phyloP scores from a whole-genome alignment of 2,888 invertebrate genomes.

The Pterostichus madidus region DNA sequence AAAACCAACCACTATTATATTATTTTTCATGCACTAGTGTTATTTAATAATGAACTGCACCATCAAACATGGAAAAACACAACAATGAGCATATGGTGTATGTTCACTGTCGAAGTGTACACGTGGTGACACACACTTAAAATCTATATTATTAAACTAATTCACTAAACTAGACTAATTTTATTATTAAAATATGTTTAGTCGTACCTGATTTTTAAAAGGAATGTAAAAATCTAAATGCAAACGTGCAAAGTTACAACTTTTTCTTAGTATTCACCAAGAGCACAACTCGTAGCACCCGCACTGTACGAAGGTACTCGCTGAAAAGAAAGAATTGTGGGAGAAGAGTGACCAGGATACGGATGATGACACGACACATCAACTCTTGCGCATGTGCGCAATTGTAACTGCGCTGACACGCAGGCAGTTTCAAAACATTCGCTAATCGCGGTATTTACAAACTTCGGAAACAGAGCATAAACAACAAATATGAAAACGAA shows the following conservation, averaged over 20 bases:
- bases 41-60: constrained; percentile 5
- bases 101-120: constrained; percentile 57
- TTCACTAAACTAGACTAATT: constrained; percentile 15
- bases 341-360: constrained; percentile 57
- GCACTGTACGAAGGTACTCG: constrained; percentile 65
- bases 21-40: neutral
- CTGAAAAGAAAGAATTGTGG: constrained; percentile 66
- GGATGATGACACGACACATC: constrained; percentile 60
- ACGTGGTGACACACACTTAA: constrained; percentile 60
- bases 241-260: constrained; percentile 59
- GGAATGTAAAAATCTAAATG: constrained; percentile 64
- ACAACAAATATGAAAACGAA: neutral
- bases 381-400: constrained; percentile 38
- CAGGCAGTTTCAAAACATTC: constrained; percentile 17
- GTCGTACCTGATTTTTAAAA: constrained; percentile 60
- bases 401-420: constrained; percentile 22
- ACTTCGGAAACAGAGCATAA: constrained; percentile 8
- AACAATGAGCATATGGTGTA: constrained; percentile 62
- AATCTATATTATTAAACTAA: constrained; percentile 5
- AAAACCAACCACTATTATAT: neutral
- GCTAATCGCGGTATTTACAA: constrained; percentile 41
- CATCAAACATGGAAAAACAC: constrained; percentile 42
- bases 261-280: constrained; percentile 59
- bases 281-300: constrained; percentile 64
- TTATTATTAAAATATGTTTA: constrained; percentile 32